These are phyloP conservation scores for Tragelaphus scriptus DNA, from an alignment of 2,113 vertebrate genomes.

Conservation along the genomic window DNA sequence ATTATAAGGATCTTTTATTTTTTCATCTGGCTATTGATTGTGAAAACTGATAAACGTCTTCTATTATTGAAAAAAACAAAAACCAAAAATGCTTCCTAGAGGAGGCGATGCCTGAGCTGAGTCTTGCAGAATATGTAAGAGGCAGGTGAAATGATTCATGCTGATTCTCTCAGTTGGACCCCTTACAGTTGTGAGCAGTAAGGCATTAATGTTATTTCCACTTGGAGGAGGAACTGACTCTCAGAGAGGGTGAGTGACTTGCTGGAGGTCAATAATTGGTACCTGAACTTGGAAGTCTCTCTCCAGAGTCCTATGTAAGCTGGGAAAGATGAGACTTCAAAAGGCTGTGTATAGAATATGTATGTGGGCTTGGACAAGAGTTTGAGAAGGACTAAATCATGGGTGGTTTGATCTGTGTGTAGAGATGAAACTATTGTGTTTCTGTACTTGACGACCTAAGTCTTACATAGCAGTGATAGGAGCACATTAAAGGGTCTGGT, in stretches of 20 bases:
- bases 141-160: neutral
- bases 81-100: neutral
- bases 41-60: neutral
- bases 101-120: neutral
- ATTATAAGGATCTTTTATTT: neutral
- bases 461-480: neutral
- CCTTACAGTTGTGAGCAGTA: neutral
- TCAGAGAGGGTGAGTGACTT: neutral
- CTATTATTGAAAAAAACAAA: neutral
- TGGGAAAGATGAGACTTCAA: neutral
- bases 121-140: neutral
- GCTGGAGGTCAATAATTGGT: neutral
- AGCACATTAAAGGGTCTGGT: neutral
- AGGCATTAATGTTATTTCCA: neutral
- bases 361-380: neutral
- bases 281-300: neutral
- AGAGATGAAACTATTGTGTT: neutral
- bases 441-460: neutral
- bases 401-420: neutral
- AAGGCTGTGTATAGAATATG: neutral
- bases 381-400: neutral
- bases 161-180: neutral
- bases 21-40: neutral
- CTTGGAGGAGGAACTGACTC: neutral
- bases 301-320: constrained; percentile 76